Evolutionary conservation across 2,888 invertebrate genomes (phyloP).

Genomic region (Tetrapedia diversipes): DNA sequence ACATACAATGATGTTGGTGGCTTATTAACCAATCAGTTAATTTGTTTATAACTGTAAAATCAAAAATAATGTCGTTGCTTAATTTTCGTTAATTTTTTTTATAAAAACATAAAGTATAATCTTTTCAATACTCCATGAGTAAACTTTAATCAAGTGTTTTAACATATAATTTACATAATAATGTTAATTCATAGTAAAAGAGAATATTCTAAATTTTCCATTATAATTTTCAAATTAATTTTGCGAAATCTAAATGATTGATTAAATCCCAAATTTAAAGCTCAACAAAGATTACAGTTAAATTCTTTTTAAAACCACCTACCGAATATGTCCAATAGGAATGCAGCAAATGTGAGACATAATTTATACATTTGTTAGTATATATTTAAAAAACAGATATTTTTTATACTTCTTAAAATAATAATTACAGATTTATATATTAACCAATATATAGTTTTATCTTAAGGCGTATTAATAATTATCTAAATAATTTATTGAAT

Average conservation of each 20-base stretch:
- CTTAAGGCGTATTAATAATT: background rate
- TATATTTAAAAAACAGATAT: background rate
- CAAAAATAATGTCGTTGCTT: too few relatives aligned
- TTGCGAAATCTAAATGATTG: constrained; percentile 2
- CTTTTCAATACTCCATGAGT: background rate
- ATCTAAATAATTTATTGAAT: background rate
- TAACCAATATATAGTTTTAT: background rate
- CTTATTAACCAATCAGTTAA: background rate
- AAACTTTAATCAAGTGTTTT: too few relatives aligned
- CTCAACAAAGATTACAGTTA: background rate
- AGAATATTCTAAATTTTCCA: too few relatives aligned
- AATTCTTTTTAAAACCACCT: constrained; percentile 22
- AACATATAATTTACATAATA: too few relatives aligned
- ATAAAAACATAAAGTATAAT: background rate
- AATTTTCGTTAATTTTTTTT: too few relatives aligned
- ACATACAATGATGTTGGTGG: background rate
- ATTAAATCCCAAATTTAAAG: background rate
- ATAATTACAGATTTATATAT: background rate
- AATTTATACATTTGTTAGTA: constrained; percentile 16
- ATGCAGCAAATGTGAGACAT: constrained; percentile 41
- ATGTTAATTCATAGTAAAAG: background rate
- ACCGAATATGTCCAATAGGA: constrained; percentile 35
- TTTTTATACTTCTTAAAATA: background rate
- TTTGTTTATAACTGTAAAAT: background rate
- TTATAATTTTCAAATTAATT: background rate